Base-by-base conservation (phyloP, 2,113 vertebrate genomes). In the Ceyx margarethae region DNA sequence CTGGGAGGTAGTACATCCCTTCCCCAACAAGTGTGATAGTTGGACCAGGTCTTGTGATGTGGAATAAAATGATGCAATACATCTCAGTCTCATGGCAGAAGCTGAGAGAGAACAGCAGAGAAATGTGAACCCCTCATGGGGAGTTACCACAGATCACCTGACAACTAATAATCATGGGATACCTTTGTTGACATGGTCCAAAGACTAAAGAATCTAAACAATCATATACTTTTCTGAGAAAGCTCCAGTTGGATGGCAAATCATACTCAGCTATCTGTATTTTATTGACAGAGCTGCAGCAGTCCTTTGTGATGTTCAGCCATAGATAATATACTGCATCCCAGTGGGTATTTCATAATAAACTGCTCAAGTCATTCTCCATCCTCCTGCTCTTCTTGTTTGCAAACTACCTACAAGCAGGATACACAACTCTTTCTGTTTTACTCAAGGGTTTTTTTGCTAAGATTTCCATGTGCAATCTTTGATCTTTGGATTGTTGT, bases 261-360 rank as follows among this genome's bases (percentile, higher is more conserved):
- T 91, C 5, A 2, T 54, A 13, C 45, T 81, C 33, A 69, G 13
- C 72, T 69, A 23, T 77, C 72, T 67, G 33, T 69, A 37, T 83
- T 91, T 72, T 62, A 80, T 43, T 66, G 67, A 72, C 60, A 95
- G 74, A 82, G 48, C 46, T 87, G 60, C 43, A 56, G 72, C 42
- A 92, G 60, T 50, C 40, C 75, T 95, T 85, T 58, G 35, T 57
- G 62, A 72, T 28, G 20, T 65, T 92, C 79, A 93, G n/a, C 51
- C 85, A 61, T 76, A 78, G 61, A 67, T n/a, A 67, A 67, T 22
- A 43, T 60, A 65, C 25, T 51, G 42, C 46, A 60, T 69, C 56
- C 54, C 85, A 85, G 50, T 25, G 56, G 87, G 83, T 90, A 83
- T 87, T 91, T 91, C 73, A 33, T 40, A 87, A 37, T 86, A 85